These are phyloP conservation scores for Sparidentex hasta DNA, from an alignment of 2,797 vertebrate genomes.

Conservation along the genomic window DNA sequence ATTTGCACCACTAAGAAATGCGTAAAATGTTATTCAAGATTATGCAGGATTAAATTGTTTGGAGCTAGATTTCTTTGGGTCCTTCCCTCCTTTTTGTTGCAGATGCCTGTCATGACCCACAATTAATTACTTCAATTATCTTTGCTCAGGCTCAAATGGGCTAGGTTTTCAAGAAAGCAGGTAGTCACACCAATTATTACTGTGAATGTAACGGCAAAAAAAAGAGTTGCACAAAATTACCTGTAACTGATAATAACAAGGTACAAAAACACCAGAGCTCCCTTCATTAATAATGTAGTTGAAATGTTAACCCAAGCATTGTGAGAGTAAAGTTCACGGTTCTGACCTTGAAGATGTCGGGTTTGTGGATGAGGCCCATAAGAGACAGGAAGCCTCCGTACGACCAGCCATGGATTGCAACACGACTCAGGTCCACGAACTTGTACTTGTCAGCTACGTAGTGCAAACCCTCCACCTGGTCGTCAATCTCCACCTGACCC, in stretches of 20 bases:
- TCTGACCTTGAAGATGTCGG: slow-evolving; percentile 93
- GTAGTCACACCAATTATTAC: neutral
- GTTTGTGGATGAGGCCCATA: slow-evolving; percentile 96
- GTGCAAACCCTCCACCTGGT: slow-evolving; percentile 96
- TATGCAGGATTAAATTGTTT: too few species aligned
- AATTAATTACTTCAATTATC: too few species aligned
- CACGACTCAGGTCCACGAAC: slow-evolving; percentile 94
- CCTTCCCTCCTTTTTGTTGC: too few species aligned
- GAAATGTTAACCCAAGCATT: neutral
- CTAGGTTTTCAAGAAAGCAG: too few species aligned
- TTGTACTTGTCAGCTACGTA: slow-evolving; percentile 94
- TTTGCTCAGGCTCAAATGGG: too few species aligned
- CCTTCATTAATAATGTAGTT: neutral
- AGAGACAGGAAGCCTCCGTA: slow-evolving; percentile 98
- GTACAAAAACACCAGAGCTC: neutral
- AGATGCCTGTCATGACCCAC: too few species aligned
- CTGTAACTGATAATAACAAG: neutral
- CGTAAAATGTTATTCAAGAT: too few species aligned
- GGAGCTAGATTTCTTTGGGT: too few species aligned
- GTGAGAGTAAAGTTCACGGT: neutral
- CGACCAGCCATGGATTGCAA: slow-evolving; percentile 97
- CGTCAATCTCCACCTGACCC: slow-evolving; percentile 97
- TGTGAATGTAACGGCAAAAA: neutral
- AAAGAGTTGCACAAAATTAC: neutral
- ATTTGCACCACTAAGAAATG: too few species aligned